Evolutionary conservation across 1,140 invertebrate species (phyloP), one percentile per base, ranked within the genome.

Genomic region (Pachyrhynchus sulphureomaculatus): DNA sequence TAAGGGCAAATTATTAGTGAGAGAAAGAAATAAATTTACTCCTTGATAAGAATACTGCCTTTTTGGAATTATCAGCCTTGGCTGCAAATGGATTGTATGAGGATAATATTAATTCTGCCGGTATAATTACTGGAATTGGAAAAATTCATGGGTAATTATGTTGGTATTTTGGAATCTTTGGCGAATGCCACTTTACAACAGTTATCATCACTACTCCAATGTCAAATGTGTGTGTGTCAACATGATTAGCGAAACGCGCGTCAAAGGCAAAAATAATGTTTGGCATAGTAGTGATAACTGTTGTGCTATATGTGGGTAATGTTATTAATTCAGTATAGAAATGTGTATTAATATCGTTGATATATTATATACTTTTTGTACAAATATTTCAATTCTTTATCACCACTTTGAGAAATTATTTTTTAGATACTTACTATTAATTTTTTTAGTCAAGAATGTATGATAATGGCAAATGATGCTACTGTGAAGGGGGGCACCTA

Each of bases 401-500:
- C n/a, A 49, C n/a, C 1, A 39, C 15, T 37, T 34, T 47, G 1
- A 37, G 1, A 20, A n/a, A 26, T 56, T 44, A 21, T 54, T 39
- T 15, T 41, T 15, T 8, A 51, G 18, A 13, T 33, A 34, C 4
- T 18, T 9, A 13, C 29, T n/a, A 18, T 29, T 23, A 56, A 53
- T 41, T 37, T n/a, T 49, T 66, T 41, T 53, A 92, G 90, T n/a
- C 81, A 77, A 10, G 88, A 95, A 73, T 98, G 96, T 75, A 82
- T 99, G 77, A 88, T 99, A 62, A 81, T 98, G 24, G 95, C 91
- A 3, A 99, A 99, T 80, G 97, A 99, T 81, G 91, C 96, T 0
- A 99, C 96, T 1, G 94, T 99, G 1, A 99, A 99, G 82, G 93
- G 92, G 42, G 98, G 98, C 12, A 91, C 92, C 24, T 98, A 98